Evolutionary conservation across 1,140 invertebrate genomes (phyloP), one percentile per base, ranked within the genome.

Genomic region (Drosophila aff.): DNA sequence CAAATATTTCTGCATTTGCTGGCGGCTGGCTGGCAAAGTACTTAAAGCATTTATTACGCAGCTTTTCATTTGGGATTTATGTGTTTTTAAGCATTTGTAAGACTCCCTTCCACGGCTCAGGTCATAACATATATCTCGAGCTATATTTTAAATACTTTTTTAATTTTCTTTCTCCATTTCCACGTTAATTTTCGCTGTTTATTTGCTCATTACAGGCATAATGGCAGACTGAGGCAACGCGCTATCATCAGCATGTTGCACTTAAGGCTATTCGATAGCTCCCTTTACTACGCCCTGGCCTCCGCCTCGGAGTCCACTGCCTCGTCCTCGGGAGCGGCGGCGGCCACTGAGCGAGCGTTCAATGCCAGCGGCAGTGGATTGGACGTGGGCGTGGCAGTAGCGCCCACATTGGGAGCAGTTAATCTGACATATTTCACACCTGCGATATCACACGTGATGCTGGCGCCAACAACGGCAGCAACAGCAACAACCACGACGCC

Each of bases 401-500:
- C 58, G 46, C 53, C 73, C 33, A 55, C 52, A 33, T 43, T 69
- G 49, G 67, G 72, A 36, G 63, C 81, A 76, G 55, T 80, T 71
- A 90, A 90, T 85, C 72, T 90, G 79, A 90, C 85, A 76, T 85
- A 85, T 74, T 85, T 90, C 40, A 79, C 85, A 91, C 85, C 85
- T 85, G 79, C 86, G 63, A 80, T 82, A 64, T 91, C 85, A 91
- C 85, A 91, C 72, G 82, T 90, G 78, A 81, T 90, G 55, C 62
- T 90, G 75, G 85, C 79, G 85, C 85, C 85, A 71, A 67, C 83
- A 41, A 71, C 76, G 50, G 50, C 73, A 28, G 18, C 63, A 21
- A 21, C 49, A 26, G 15, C 36, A 16, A 16, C 74, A 41, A 18
- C 47, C 11, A 40, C 76, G 33, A 57, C 53, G 9, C 53, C 53